phyloP scores from a whole-genome alignment of 2,797 vertebrate species.

The Peromyscus eremicus region DNA sequence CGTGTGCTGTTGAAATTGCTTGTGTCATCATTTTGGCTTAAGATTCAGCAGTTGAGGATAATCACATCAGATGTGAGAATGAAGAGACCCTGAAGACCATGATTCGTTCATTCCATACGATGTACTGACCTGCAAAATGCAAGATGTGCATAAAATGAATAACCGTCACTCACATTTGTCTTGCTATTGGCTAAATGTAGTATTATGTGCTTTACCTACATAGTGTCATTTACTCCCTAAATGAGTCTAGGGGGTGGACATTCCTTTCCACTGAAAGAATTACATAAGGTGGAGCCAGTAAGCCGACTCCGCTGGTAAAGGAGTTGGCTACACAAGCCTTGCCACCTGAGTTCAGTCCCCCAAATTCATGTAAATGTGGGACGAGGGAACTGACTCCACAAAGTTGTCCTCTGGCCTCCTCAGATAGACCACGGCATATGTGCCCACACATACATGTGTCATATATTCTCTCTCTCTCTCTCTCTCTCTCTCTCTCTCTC shows the following conservation, averaged over 20 bases:
- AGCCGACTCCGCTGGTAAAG: neutral
- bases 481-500: neutral
- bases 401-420: neutral
- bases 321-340: neutral
- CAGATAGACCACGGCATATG: neutral
- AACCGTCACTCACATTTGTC: neutral
- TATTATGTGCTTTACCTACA: neutral
- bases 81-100: neutral
- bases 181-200: constrained; percentile 7
- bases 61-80: neutral
- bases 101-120: constrained; percentile 14
- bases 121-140: neutral
- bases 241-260: neutral
- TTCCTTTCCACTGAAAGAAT: neutral
- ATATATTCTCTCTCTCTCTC: neutral
- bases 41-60: neutral
- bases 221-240: neutral
- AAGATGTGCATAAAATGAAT: neutral
- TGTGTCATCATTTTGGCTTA: neutral
- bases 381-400: neutral
- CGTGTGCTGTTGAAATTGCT: neutral
- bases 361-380: neutral
- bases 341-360: neutral
- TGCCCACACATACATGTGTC: neutral
- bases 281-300: neutral